Evolutionary conservation across 2,113 vertebrate species (phyloP), one percentile per base, ranked within the genome.

Genomic region (Zeus faber): DNA sequence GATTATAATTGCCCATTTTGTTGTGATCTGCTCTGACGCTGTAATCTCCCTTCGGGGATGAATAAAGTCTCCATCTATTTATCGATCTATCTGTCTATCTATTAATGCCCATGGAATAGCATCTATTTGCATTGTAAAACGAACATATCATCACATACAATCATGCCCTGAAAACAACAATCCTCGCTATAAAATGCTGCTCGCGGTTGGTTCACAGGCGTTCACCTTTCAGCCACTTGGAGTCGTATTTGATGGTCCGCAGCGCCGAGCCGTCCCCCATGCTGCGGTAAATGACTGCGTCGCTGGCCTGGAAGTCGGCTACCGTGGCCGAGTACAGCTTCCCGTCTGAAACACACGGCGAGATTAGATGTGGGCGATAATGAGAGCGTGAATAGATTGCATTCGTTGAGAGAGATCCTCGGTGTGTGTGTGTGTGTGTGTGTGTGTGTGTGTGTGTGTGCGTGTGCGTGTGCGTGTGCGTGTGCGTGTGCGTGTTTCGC

Each of bases 181-280:
- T n/a, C n/a, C n/a, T n/a, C n/a, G n/a, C n/a, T n/a, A n/a, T n/a
- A n/a, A n/a, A n/a, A n/a, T n/a, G n/a, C n/a, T n/a, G n/a, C n/a
- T n/a, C n/a, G n/a, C n/a, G n/a, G n/a, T n/a, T n/a, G n/a, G n/a
- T n/a, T n/a, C n/a, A 60, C 16, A 20, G 31, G 25, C 17, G 4
- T 58, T 71, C 91, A 99, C 97, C 97, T 97, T 99, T 99, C 79
- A 99, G 92, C 97, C 95, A 99, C 68, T 99, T 99, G 85, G 97
- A 99, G 77, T 99, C 97, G 26, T 99, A 99, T 87, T 98, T 98
- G 81, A 99, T 98, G 65, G 97, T 99, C 76, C 97, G 91, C 58
- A 99, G 85, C 54, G 97, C 96, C 8, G 94, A 98, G 63, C 96
- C 96, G 59, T 98, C 95, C 4, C 97, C 97, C 95, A 99, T 93